A percentile compares a stretch with the other conserved stretches of the same genome.
Evolutionary conservation across 2,113 vertebrate genomes (phyloP).

Genomic region (Percopsis transmontana): DNA sequence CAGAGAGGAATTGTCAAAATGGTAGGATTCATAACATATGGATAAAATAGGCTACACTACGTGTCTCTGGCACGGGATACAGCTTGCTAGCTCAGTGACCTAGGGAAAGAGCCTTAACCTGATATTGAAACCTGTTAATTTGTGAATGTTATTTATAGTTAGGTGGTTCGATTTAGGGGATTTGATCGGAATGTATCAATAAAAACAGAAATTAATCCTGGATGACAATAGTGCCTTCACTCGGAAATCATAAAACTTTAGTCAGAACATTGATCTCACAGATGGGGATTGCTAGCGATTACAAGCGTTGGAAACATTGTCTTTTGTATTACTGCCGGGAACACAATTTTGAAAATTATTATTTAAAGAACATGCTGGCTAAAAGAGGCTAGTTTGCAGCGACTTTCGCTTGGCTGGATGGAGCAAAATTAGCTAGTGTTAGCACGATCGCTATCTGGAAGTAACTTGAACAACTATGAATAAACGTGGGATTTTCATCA

Average conservation of each 20-base stretch:
- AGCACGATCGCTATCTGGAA: constrained; percentile 15
- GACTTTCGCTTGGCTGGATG: constrained; percentile 32
- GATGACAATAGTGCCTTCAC: no score
- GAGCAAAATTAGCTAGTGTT: constrained; percentile 29
- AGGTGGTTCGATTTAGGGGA: no score
- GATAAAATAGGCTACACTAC: constrained; percentile 26
- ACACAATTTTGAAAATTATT: no score
- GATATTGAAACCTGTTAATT: constrained; percentile 3
- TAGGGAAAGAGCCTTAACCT: constrained; percentile 1
- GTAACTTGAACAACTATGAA: not conserved
- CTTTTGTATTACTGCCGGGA: no score
- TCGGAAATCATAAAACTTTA: no score
- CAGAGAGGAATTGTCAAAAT: constrained; percentile 96
- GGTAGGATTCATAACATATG: constrained; percentile 76
- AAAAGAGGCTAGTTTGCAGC: constrained; percentile 30
- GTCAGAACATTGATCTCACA: no score
- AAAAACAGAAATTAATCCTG: no score
- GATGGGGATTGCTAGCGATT: no score
- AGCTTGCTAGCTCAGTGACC: constrained; percentile 55
- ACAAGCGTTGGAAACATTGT: no score
- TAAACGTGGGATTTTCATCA: not conserved
- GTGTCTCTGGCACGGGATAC: constrained; percentile 4
- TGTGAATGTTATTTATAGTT: no score
- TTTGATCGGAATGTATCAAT: no score
- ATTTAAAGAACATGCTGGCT: constrained; percentile 31